phyloP scores from a whole-genome alignment of 2,797 vertebrate genomes.

The Podarcis lilfordi region DNA sequence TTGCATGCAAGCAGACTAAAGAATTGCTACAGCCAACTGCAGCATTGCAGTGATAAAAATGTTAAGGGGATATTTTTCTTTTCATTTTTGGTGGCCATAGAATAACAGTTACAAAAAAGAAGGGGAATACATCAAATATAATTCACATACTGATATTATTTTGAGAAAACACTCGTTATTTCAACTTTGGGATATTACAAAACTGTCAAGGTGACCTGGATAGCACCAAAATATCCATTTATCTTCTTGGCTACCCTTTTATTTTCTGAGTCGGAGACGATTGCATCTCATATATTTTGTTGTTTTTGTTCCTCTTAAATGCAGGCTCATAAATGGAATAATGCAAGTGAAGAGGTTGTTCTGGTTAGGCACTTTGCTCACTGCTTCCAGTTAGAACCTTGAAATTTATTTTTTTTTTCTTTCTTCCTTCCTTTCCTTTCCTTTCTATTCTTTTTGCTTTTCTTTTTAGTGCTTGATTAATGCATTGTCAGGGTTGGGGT shows the following conservation, averaged over 20 bases:
- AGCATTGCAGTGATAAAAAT: not conserved
- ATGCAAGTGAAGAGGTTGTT: slow-evolving; percentile 25
- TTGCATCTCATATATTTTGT: not conserved
- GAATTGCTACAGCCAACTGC: not conserved
- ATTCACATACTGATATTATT: not conserved
- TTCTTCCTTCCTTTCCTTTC: not conserved
- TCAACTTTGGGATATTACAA: not conserved
- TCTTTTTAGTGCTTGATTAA: slow-evolving; percentile 58
- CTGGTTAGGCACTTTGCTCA: not conserved
- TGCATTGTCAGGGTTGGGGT: slow-evolving; percentile 46
- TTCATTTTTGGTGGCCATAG: not conserved
- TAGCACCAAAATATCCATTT: slow-evolving; percentile 19
- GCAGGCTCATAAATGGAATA: slow-evolving; percentile 40
- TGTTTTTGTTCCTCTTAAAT: slow-evolving; percentile 37
- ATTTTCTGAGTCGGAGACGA: slow-evolving; percentile 22
- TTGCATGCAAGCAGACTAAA: not conserved
- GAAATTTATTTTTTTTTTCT: not conserved
- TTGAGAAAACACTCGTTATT: slow-evolving; percentile 13
- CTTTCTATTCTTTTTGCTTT: slow-evolving; percentile 29
- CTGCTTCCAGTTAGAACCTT: slow-evolving; percentile 12
- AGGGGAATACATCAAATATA: not conserved
- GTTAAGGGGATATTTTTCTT: not conserved
- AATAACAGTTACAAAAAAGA: not conserved
- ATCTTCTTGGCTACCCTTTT: not conserved
- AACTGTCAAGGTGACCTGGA: not conserved